Base-by-base conservation (phyloP, 2,888 invertebrate genomes). In the Formica aserva region DNA sequence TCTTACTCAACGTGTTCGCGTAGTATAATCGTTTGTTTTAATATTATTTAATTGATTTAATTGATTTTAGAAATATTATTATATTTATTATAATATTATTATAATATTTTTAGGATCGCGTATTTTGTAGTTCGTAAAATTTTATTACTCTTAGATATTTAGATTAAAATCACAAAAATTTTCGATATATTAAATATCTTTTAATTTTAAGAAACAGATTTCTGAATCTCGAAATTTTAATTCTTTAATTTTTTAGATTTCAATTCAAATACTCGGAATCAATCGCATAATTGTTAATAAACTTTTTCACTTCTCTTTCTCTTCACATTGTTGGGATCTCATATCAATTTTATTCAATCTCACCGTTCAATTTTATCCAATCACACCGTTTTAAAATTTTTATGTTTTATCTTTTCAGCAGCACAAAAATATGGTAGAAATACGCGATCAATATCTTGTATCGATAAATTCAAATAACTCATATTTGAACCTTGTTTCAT, bases 1-100 rank as follows among this genome's bases (percentile, higher is more conserved):
- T 4, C 8, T 29, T 52, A 26, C 6, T 48, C 22, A 35, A 26
- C 22, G 1, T 26, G 26, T 48, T 22, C 65, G 38, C 15, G 67
- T n/a, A 48, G 6, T 48, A 48, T 48, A 48, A 76, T 76, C 48
- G n/a, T 38, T 76, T 15, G n/a, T 38, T 55, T 35, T 22, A 55
- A 55, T 29, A 72, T 26, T 1, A 38, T 38, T 57, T 57, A 26
- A 52, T 69, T 69, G 38, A 26, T 55, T 72, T 57, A 72, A 22
- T 52, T 13, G 29, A 52, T 52, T 69, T 18, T n/a, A 8, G 1
- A 32, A 69, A n/a, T 29, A 48, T 3, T n/a, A n/a, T n/a, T n/a
- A n/a, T n/a, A n/a, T n/a, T n/a, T n/a, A n/a, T n/a, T n/a, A n/a
- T n/a, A n/a, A n/a, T n/a, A n/a, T n/a, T n/a, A n/a, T 48, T 48